Evolutionary conservation across 2,113 vertebrate genomes (phyloP), one percentile per base, ranked within the genome.

Genomic region (Hepsetus odoe): DNA sequence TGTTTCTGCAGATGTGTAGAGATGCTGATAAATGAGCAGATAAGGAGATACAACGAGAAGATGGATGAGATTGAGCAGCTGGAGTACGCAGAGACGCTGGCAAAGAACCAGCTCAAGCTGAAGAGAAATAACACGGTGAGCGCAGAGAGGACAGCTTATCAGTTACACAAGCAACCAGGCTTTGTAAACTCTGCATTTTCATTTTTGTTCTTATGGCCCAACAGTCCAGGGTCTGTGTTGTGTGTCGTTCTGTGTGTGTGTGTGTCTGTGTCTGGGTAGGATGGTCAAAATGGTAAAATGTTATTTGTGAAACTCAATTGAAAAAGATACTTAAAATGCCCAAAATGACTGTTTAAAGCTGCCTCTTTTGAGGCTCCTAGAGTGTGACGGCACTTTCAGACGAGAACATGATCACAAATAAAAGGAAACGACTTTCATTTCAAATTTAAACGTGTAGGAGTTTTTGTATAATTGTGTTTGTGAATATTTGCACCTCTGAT

Each of bases 21-120:
- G 90, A 95, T 98, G 95, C 87, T 99, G 70, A 95, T 99, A 85
- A 95, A 93, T 10, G 98, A 99, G 82, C 98, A 99, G 92, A 95
- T 95, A 89, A 89, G 95, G 81, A 93, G 90, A 74, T 99, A 99
- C 92, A 98, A 95, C 67, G 91, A 96, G 77, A 99, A 96, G 89
- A 97, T 99, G 95, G 94, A 96, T 40, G 96, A 98, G 85, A 99
- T 99, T 42, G 96, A 32, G 86, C 96, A 98, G 89, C 89, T 99
- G 85, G 98, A 99, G 88, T 96, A 92, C 0, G 97, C 94, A 0
- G 96, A 99, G 87, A 94, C 91, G 69, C 87, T 97, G 0, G 96
- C 97, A 0, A 92, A 95, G 2, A 96, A 95, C 51, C 91, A 97
- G 70, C 95, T 99, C 10, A 97, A 96, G 0, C 92, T 98, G 40